Conservation (phyloP, 92 coral and sea anemone genomes). For the Parazoanthus swiftii region DNA sequence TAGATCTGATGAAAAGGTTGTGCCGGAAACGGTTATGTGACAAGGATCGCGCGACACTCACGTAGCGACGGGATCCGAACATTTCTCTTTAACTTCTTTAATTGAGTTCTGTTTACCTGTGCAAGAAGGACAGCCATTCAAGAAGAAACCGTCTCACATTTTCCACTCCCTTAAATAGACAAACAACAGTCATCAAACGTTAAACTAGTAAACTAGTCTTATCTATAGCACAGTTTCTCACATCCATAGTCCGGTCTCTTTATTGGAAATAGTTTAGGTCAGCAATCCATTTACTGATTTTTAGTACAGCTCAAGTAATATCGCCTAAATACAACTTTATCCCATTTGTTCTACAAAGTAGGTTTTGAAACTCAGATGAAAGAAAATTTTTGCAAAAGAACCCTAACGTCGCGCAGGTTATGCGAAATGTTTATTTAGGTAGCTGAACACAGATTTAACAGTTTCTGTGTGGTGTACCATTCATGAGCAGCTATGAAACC, state of each 20-base stretch:
- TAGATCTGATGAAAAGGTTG: too few relatives aligned
- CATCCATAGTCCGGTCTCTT: neutral
- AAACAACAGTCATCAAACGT: neutral
- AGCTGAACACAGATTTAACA: too few relatives aligned
- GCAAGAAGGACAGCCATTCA: conserved; percentile 93
- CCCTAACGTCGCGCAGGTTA: too few relatives aligned
- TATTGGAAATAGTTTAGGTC: neutral
- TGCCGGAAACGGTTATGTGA: too few relatives aligned
- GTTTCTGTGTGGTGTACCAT: too few relatives aligned
- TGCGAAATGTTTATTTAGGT: too few relatives aligned
- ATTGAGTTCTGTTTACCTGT: conserved; percentile 62
- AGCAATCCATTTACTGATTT: neutral
- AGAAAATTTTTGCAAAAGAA: too few relatives aligned
- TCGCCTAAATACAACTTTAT: neutral
- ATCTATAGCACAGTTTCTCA: too few relatives aligned
- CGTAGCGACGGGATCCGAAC: neutral
- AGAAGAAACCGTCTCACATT: conserved; percentile 88
- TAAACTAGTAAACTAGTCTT: neutral
- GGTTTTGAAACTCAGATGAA: too few relatives aligned
- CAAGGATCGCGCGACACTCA: neutral
- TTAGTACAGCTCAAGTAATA: neutral
- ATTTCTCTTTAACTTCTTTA: neutral
- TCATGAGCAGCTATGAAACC: too few relatives aligned
- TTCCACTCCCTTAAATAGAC: conserved; percentile 83
- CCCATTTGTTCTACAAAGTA: neutral